Evolutionary conservation across 2,888 invertebrate genomes (phyloP), one percentile per base, ranked within the genome.

Genomic region (Agriopis aurantiaria): DNA sequence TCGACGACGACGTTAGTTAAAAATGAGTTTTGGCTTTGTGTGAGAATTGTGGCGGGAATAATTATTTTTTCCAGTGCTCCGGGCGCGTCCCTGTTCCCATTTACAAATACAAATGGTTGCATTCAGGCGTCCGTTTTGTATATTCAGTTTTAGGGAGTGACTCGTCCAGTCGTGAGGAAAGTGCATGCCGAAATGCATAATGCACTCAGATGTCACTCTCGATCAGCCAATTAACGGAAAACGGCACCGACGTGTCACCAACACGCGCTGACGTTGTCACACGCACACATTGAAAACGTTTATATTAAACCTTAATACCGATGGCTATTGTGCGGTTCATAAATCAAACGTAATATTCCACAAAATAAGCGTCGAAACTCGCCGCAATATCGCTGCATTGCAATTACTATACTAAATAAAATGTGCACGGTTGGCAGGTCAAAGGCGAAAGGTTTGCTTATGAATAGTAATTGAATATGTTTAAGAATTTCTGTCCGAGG

Each of bases 41-140:
- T 80, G 81, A 78, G 82, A 78, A 82, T 80, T 85, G 85, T 82
- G 83, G 80, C 80, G 79, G 78, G 82, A 84, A 86, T 86, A 86
- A 87, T 88, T 86, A 84, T 87, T 88, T 88, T 88, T 88, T 86
- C 80, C 80, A 75, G 77, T 76, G 81, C 82, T 77, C 75, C 82
- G 78, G 80, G 80, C 80, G 80, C 77, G 80, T 80, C 80, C 81
- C 80, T 83, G 82, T 84, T 82, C 82, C 82, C 85, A 86, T 89
- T 88, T 88, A 86, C 87, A 88, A 87, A 88, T 88, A 86, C 87
- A 88, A 87, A 88, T 85, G 83, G 83, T 85, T 80, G 83, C 84
- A 86, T 85, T 85, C 84, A 85, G 75, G 81, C 83, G 83, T 81
- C 81, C 81, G 78, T 80, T 84, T 82, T 66, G 77, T 77, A 79